Conservation (phyloP, 2,888 invertebrate genomes). For the Metopia argyrocephala region DNA sequence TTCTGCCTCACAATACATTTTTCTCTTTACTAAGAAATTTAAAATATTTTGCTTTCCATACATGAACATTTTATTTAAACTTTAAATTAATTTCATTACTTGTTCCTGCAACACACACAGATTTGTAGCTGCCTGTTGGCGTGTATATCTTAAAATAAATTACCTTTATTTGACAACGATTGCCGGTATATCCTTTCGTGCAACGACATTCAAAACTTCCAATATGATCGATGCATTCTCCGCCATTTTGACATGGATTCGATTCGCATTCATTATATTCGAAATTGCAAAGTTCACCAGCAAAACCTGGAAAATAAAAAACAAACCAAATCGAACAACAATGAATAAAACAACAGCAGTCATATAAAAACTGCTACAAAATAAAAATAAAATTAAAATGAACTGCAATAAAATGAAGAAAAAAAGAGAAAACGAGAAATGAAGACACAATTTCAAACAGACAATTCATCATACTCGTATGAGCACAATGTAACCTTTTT, state of each 20-base stretch:
- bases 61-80: background rate
- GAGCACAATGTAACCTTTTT: background rate
- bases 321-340: conserved; percentile 2
- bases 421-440: background rate
- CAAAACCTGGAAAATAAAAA: conserved; percentile 80
- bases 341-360: background rate
- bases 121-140: too few relatives aligned
- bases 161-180: conserved; percentile 86
- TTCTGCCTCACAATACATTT: too few relatives aligned
- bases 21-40: too few relatives aligned
- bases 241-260: conserved; percentile 86
- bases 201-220: conserved; percentile 85
- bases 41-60: background rate
- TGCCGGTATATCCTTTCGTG: conserved; percentile 85
- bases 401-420: background rate
- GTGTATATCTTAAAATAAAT: conserved; percentile 61
- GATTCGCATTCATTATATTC: conserved; percentile 89
- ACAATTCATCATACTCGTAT: conserved; percentile 17
- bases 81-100: background rate
- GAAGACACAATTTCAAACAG: conserved; percentile 12
- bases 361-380: background rate
- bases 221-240: conserved; percentile 86
- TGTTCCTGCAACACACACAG: background rate
- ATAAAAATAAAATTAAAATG: conserved; percentile 25
- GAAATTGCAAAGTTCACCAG: conserved; percentile 85